These are phyloP conservation scores for Lithosia quadra DNA, from an alignment of 2,888 invertebrate species.

Conservation along the genomic window DNA sequence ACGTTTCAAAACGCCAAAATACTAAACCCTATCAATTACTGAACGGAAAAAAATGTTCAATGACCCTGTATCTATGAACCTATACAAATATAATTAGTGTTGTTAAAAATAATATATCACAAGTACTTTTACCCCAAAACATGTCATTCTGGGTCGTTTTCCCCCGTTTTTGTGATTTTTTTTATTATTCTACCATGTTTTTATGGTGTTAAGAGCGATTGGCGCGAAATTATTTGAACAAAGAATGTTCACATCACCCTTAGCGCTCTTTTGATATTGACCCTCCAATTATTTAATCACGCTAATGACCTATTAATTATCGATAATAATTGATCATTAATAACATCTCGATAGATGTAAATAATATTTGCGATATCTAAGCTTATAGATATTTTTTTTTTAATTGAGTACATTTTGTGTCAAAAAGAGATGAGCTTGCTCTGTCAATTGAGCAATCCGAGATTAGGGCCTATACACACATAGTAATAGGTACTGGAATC, in stretches of 20 bases:
- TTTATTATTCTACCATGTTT: slow-evolving; percentile 68
- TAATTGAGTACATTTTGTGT: background rate
- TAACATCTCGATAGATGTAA: background rate
- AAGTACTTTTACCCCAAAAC: slow-evolving; percentile 78
- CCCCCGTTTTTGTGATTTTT: slow-evolving; percentile 67
- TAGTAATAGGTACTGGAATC: no score
- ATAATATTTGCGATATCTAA: background rate
- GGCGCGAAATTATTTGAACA: slow-evolving; percentile 72
- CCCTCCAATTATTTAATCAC: slow-evolving; percentile 30
- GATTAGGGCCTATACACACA: no score
- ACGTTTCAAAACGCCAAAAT: slow-evolving; percentile 63
- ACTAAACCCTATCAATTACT: slow-evolving; percentile 67
- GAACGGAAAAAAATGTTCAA: slow-evolving; percentile 64
- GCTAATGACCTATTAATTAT: slow-evolving; percentile 40
- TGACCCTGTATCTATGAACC: slow-evolving; percentile 68
- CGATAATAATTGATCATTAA: slow-evolving; percentile 12
- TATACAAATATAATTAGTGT: slow-evolving; percentile 85
- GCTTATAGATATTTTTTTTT: background rate
- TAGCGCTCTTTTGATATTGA: slow-evolving; percentile 4
- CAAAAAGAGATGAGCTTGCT: background rate
- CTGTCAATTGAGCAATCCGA: background rate
- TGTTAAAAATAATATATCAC: slow-evolving; percentile 74
- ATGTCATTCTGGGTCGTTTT: slow-evolving; percentile 81
- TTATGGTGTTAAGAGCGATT: slow-evolving; percentile 77
- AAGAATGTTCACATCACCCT: slow-evolving; percentile 72